Percentiles rank a stretch among this genome's conserved stretches.
Conservation (phyloP, 92 coral and sea anemone species). For the Palythoa grandis region DNA sequence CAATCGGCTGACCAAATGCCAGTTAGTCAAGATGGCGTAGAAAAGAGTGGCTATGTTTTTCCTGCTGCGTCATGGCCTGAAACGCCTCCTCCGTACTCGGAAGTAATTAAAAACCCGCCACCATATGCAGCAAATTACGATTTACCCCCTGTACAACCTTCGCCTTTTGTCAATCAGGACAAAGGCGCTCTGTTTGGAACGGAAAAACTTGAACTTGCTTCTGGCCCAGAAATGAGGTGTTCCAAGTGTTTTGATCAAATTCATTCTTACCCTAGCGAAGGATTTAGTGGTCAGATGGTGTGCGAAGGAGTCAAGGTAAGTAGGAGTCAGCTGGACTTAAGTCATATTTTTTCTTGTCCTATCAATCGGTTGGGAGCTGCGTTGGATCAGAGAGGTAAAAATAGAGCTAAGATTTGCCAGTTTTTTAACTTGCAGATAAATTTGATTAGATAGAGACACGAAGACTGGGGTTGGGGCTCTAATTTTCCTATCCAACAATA, state of each 20-base stretch:
- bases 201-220: slow-evolving; percentile 55
- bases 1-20: slow-evolving; percentile 18
- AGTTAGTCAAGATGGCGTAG: slow-evolving; percentile 14
- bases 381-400: too few relatives aligned
- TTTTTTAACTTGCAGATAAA: too few relatives aligned
- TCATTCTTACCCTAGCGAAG: slow-evolving; percentile 79
- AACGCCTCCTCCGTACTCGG: slow-evolving; percentile 87
- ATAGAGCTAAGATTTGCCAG: too few relatives aligned
- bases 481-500: too few relatives aligned
- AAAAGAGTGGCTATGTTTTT: slow-evolving; percentile 36
- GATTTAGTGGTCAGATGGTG: slow-evolving; percentile 85
- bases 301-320: slow-evolving; percentile 84
- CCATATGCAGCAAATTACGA: slow-evolving; percentile 47
- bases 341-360: too few relatives aligned
- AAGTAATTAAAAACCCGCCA: slow-evolving; percentile 47
- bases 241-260: slow-evolving; percentile 92
- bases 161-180: slow-evolving; percentile 74
- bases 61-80: slow-evolving; percentile 52
- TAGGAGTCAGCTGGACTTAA: too few relatives aligned
- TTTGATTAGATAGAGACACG: too few relatives aligned
- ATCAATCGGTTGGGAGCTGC: too few relatives aligned
- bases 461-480: too few relatives aligned
- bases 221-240: slow-evolving; percentile 79
- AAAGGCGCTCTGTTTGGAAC: slow-evolving; percentile 63
- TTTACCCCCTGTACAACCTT: slow-evolving; percentile 55